Percentiles rank a stretch among this genome's conserved stretches.
Conservation (phyloP, 2,113 vertebrate genomes). For the Tauraco erythrolophus region DNA sequence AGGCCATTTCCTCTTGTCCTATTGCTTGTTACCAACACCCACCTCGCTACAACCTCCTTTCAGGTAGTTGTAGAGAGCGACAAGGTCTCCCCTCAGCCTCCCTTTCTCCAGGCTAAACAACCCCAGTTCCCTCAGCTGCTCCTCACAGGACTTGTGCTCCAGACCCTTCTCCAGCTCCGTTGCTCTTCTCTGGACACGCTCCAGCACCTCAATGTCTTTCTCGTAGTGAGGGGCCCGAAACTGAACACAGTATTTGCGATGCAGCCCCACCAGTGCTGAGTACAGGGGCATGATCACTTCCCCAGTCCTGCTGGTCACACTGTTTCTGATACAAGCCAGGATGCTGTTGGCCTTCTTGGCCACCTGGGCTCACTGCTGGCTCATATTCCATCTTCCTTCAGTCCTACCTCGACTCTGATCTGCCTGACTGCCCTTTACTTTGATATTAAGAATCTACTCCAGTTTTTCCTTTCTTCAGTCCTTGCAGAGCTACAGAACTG, state of each 20-base stretch:
- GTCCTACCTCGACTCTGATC: background rate
- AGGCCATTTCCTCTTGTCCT: background rate
- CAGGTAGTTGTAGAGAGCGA: rapidly evolving
- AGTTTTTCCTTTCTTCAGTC: background rate
- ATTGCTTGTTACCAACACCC: rapidly evolving
- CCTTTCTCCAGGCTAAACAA: background rate
- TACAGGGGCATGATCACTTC: rapidly evolving
- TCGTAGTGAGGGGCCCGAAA: background rate
- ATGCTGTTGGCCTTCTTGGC: background rate
- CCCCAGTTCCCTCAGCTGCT: rapidly evolving
- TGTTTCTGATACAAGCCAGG: background rate
- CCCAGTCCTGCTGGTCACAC: background rate
- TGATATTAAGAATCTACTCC: background rate
- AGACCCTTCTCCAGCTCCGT: rapidly evolving
- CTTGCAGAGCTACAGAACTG: background rate
- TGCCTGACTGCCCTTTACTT: background rate
- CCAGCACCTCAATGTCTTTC: background rate
- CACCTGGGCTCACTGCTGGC: background rate
- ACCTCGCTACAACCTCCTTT: background rate
- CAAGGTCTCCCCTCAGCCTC: background rate
- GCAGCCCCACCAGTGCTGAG: rapidly evolving
- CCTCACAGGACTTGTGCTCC: rapidly evolving
- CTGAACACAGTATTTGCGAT: background rate
- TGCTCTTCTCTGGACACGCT: background rate
- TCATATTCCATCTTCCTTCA: background rate